phyloP scores from a whole-genome alignment of 1,140 invertebrate genomes.

The Polyergus mexicanus region DNA sequence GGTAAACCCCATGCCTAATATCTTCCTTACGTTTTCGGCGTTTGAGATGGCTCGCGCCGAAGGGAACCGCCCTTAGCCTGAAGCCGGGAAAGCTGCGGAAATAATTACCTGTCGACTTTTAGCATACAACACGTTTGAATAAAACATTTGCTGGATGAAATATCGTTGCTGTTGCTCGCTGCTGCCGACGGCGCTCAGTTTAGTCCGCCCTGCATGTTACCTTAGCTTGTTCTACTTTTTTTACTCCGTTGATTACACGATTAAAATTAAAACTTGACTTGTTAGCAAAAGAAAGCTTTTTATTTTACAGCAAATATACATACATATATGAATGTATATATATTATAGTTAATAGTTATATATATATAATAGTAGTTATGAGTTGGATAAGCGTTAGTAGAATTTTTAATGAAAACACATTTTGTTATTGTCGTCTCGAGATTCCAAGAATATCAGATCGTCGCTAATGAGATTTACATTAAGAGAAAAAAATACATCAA shows the following conservation, averaged over 20 bases:
- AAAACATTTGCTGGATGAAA: slow-evolving; percentile 50
- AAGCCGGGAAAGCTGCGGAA: slow-evolving; percentile 49
- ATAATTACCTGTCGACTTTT: slow-evolving; percentile 69
- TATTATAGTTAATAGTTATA: too few relatives aligned
- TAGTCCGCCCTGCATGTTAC: slow-evolving; percentile 34
- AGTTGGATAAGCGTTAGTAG: not conserved
- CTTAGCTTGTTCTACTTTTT: slow-evolving; percentile 33
- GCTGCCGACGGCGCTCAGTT: slow-evolving; percentile 8
- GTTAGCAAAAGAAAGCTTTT: not conserved
- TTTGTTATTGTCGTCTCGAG: not conserved
- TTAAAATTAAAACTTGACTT: slow-evolving; percentile 43
- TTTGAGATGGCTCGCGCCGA: slow-evolving; percentile 11
- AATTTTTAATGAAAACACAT: not conserved
- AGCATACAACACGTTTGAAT: slow-evolving; percentile 30
- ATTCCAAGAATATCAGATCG: not conserved
- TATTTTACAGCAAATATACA: too few relatives aligned
- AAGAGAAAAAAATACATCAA: not conserved
- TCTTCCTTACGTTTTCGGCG: slow-evolving; percentile 63
- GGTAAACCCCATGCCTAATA: slow-evolving; percentile 66
- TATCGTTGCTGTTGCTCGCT: slow-evolving; percentile 38
- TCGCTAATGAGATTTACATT: slow-evolving; percentile 63
- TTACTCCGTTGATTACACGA: slow-evolving; percentile 32
- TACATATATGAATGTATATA: too few relatives aligned
- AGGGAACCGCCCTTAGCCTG: slow-evolving; percentile 2
- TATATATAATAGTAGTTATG: too few relatives aligned